These are phyloP conservation scores for Eidolon helvum DNA, from an alignment of 2,113 vertebrate species.

Conservation along the genomic window DNA sequence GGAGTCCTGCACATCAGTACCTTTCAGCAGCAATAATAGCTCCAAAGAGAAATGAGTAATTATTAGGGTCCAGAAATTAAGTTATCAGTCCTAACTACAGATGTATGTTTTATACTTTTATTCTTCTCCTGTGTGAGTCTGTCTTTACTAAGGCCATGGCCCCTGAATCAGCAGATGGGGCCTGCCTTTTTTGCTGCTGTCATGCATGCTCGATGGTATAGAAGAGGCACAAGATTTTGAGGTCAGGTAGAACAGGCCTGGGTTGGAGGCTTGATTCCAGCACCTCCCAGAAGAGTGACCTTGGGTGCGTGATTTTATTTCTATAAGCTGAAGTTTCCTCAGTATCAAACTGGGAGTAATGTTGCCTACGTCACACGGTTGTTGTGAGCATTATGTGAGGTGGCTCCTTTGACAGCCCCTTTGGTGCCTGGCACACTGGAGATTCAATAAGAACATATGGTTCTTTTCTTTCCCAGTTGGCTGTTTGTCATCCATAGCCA, in stretches of 20 bases:
- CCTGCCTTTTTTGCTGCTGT: fast-evolving
- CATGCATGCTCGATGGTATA: background rate
- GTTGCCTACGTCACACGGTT: background rate
- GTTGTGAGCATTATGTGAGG: no score
- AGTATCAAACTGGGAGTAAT: background rate
- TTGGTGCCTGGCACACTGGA: background rate
- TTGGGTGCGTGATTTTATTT: background rate
- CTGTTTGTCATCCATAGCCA: background rate
- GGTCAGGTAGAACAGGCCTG: background rate
- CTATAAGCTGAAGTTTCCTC: background rate
- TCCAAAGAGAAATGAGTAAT: background rate
- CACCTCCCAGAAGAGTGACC: background rate
- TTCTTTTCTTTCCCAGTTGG: background rate
- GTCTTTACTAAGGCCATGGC: background rate
- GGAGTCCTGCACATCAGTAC: background rate
- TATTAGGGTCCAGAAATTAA: background rate
- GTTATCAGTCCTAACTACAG: background rate
- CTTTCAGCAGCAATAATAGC: background rate
- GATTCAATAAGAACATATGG: background rate
- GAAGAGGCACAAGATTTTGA: background rate
- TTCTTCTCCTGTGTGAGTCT: background rate
- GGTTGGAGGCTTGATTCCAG: background rate
- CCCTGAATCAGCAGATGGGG: background rate
- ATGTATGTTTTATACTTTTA: background rate
- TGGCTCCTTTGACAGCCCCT: background rate